Evolutionary conservation across 2,797 vertebrate species (phyloP).

Genomic region (Lophius americanus): DNA sequence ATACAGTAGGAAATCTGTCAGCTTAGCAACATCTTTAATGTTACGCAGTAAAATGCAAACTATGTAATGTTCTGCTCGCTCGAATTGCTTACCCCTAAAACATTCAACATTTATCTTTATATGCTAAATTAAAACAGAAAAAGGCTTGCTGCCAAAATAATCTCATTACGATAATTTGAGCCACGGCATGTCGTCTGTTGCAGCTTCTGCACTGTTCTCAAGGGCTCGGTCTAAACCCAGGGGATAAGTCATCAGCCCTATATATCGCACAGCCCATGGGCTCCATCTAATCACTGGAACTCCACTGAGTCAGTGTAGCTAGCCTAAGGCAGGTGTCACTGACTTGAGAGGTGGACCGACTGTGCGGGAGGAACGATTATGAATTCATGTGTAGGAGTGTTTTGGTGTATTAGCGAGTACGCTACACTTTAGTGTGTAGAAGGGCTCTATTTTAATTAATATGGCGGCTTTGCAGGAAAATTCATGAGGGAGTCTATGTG

Average conservation of each 20-base stretch:
- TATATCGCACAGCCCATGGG: constrained; percentile 11
- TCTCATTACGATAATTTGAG: background rate
- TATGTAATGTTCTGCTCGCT: too few species aligned
- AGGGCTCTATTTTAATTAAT: too few species aligned
- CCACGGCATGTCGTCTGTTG: background rate
- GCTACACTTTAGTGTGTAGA: too few species aligned
- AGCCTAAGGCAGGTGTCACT: background rate
- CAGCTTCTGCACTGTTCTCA: background rate
- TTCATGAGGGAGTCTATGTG: background rate
- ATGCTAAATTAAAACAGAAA: background rate
- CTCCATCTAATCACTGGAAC: constrained; percentile 36
- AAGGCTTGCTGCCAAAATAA: background rate
- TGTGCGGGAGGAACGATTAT: background rate
- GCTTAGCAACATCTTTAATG: too few species aligned
- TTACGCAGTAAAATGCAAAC: too few species aligned
- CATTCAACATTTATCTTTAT: background rate
- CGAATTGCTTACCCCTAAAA: too few species aligned
- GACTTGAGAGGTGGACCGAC: background rate
- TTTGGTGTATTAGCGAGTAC: too few species aligned
- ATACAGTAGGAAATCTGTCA: too few species aligned
- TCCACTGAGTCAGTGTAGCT: constrained; percentile 13
- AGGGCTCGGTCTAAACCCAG: constrained; percentile 15
- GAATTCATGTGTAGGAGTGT: too few species aligned
- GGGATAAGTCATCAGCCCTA: constrained; percentile 15
- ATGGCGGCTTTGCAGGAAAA: background rate